Evolutionary conservation across 1,140 invertebrate genomes (phyloP).

Genomic region (Anastrepha ludens): DNA sequence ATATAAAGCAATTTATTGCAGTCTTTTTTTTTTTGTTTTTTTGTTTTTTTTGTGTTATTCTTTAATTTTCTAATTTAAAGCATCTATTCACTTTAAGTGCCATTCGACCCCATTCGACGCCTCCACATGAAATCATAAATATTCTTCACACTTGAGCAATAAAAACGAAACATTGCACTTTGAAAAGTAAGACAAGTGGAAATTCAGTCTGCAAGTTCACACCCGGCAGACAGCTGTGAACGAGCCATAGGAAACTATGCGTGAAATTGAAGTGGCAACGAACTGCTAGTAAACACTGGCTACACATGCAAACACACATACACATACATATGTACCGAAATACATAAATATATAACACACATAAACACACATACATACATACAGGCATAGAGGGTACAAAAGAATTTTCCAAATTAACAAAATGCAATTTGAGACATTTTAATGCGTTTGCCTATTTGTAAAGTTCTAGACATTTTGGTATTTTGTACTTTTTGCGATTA

Average conservation of each 20-base stretch:
- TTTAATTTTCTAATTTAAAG: background rate
- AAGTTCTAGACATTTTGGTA: background rate
- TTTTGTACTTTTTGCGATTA: background rate
- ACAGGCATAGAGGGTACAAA: too few species aligned
- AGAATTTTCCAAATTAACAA: background rate
- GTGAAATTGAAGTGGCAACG: slow-evolving; percentile 11
- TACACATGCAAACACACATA: too few species aligned
- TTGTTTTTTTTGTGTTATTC: too few species aligned
- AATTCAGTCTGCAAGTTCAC: slow-evolving; percentile 3
- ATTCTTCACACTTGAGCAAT: background rate
- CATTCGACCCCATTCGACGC: background rate
- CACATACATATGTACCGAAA: too few species aligned
- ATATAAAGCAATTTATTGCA: too few species aligned
- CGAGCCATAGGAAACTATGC: background rate
- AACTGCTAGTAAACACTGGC: background rate
- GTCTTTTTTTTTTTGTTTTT: too few species aligned
- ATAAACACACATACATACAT: too few species aligned
- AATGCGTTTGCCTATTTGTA: background rate
- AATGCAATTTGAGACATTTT: slow-evolving; percentile 3
- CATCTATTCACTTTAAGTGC: background rate
- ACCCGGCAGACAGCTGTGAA: background rate
- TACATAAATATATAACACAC: too few species aligned
- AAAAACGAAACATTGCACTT: slow-evolving; percentile 6
- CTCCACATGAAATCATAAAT: background rate
- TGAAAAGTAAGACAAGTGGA: slow-evolving; percentile 12